Conservation (phyloP, 2,113 vertebrate species). For the Hoplias malabaricus region DNA sequence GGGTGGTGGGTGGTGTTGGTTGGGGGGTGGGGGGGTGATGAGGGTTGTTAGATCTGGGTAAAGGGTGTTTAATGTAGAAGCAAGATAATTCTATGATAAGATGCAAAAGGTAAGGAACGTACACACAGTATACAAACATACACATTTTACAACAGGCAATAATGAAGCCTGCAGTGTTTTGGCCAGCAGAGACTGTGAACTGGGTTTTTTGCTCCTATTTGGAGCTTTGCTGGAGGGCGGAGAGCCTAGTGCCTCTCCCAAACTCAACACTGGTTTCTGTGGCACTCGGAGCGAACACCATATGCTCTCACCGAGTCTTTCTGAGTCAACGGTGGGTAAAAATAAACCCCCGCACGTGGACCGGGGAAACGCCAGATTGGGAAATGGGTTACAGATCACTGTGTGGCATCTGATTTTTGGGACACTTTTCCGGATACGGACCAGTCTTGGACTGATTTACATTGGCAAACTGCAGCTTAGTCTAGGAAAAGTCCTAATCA, state of each 20-base stretch:
- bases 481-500: background rate
- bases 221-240: slow-evolving; percentile 58
- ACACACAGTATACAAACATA: slow-evolving; percentile 1
- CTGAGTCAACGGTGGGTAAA: slow-evolving; percentile 70
- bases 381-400: slow-evolving; percentile 75
- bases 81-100: background rate
- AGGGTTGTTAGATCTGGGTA: slow-evolving; percentile 12
- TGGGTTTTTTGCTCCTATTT: slow-evolving; percentile 60
- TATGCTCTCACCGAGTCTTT: slow-evolving; percentile 78
- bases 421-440: slow-evolving; percentile 10
- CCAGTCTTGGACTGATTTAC: background rate
- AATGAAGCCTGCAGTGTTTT: background rate
- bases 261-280: slow-evolving; percentile 61
- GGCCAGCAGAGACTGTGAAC: slow-evolving; percentile 51
- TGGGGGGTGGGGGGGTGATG: slow-evolving; percentile 25
- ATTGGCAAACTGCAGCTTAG: background rate
- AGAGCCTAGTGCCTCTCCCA: slow-evolving; percentile 63
- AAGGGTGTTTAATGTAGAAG: slow-evolving; percentile 2
- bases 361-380: slow-evolving; percentile 72
- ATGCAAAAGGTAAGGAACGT: background rate
- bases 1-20: slow-evolving; percentile 7
- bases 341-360: slow-evolving; percentile 72
- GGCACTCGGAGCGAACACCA: slow-evolving; percentile 71
- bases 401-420: slow-evolving; percentile 54
- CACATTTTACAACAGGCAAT: slow-evolving; percentile 1